Evolutionary conservation across 1,140 invertebrate genomes (phyloP).

Genomic region (Drosophila arawakana): DNA sequence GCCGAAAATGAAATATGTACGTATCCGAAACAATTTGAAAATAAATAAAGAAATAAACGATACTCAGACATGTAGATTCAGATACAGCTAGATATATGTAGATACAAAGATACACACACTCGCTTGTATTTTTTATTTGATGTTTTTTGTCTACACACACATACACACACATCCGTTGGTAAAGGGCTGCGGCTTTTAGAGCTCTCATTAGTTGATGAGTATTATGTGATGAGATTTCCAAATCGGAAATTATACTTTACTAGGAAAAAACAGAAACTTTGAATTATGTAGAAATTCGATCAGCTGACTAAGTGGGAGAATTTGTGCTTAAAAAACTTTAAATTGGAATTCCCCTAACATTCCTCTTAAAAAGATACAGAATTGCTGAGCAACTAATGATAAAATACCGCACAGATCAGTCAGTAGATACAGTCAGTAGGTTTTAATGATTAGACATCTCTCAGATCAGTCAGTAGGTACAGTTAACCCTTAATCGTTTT

Average conservation of each 20-base stretch:
- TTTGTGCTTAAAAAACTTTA: not conserved
- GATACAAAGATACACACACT: constrained; percentile 3
- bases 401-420: too few relatives aligned
- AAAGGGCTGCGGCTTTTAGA: constrained; percentile 50
- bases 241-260: constrained; percentile 60
- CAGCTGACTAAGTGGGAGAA: constrained; percentile 47
- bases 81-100: constrained; percentile 4
- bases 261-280: constrained; percentile 41
- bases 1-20: constrained; percentile 69
- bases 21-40: constrained; percentile 72
- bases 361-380: too few relatives aligned
- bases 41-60: constrained; percentile 69
- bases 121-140: constrained; percentile 44
- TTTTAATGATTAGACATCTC: too few relatives aligned
- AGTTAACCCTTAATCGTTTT: not conserved
- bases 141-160: constrained; percentile 72
- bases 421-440: too few relatives aligned
- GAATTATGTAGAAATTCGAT: constrained; percentile 51
- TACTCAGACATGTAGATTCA: constrained; percentile 36
- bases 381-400: too few relatives aligned
- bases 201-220: constrained; percentile 72
- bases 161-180: constrained; percentile 61
- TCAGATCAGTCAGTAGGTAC: too few relatives aligned
- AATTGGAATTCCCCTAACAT: too few relatives aligned
- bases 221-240: constrained; percentile 61